Conservation (phyloP, 2,113 vertebrate species). For the Mustela nigripes region DNA sequence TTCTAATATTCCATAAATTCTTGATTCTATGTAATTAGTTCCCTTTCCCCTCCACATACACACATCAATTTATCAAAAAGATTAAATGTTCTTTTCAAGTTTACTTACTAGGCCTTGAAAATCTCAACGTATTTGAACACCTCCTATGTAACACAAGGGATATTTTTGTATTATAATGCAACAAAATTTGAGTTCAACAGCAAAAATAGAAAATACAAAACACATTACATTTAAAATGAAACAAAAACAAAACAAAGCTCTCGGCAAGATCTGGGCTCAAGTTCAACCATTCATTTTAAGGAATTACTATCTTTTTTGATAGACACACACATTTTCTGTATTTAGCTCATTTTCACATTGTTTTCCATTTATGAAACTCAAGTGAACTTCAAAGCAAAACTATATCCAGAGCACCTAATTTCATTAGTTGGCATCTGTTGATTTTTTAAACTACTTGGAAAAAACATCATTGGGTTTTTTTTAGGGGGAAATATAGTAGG, state of each 20-base stretch:
- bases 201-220: neutral
- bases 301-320: neutral
- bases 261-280: neutral
- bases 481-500: neutral
- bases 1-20: neutral
- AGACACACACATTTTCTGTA: neutral
- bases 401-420: neutral
- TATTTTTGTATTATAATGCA: neutral
- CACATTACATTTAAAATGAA: neutral
- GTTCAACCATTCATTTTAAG: neutral
- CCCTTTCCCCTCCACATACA: neutral
- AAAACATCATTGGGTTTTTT: neutral
- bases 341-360: neutral
- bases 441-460: neutral
- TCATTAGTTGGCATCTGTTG: neutral
- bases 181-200: slow-evolving; percentile 5
- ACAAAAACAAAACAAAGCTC: neutral
- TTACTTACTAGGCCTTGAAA: neutral
- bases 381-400: neutral
- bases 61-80: neutral
- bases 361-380: neutral
- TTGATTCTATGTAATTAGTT: neutral
- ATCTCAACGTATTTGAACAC: neutral
- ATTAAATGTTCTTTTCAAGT: neutral
- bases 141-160: neutral